A percentile compares a stretch with the other conserved stretches of the same genome.
Evolutionary conservation across 2,797 vertebrate species (phyloP).

Genomic region (Varecia variegata): DNA sequence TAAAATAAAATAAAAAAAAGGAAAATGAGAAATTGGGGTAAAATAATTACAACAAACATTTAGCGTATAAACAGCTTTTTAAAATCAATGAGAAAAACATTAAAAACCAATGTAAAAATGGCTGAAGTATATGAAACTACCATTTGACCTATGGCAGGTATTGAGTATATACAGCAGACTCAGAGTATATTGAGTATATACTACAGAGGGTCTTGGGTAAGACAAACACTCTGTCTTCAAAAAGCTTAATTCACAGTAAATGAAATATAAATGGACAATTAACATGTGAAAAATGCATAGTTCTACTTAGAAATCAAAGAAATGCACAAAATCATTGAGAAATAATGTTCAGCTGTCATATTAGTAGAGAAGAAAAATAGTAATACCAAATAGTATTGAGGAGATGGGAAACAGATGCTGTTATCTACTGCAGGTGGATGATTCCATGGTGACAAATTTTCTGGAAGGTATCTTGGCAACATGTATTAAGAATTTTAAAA

Average conservation of each 20-base stretch:
- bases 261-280: neutral
- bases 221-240: neutral
- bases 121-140: neutral
- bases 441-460: neutral
- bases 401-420: neutral
- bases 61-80: neutral
- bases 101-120: neutral
- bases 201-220: neutral
- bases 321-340: neutral
- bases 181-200: too few relatives aligned
- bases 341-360: neutral
- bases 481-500: neutral
- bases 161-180: neutral
- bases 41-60: conserved; percentile 4
- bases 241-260: neutral
- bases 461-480: neutral
- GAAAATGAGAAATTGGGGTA: neutral
- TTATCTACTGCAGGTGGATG: neutral
- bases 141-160: neutral
- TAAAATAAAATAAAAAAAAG: too few relatives aligned
- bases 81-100: neutral
- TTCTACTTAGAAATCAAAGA: neutral
- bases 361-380: conserved; percentile 13
- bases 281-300: neutral
- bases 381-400: neutral